Evolutionary conservation across 2,888 invertebrate genomes (phyloP), one percentile per base, ranked within the genome.

Genomic region (Agrotis segetum): DNA sequence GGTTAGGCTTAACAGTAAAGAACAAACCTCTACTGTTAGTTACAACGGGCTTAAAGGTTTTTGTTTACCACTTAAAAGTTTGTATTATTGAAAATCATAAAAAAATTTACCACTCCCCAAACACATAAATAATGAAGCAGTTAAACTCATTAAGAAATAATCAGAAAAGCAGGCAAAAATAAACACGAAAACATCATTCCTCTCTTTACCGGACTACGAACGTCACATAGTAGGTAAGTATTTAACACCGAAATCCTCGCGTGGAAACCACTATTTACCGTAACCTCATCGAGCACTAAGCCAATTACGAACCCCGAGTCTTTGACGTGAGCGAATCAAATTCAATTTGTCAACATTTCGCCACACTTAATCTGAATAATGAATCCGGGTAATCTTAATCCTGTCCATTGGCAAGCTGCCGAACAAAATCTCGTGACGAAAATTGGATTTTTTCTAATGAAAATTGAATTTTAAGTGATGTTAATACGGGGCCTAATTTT

Each of bases 261-360:
- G 63, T 62, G 68, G 72, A 71, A 59, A 73, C 70, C 79, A 81
- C 81, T 84, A 83, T 84, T 84, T 85, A 83, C 83, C 52, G 63
- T 72, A 82, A 83, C 79, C 84, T 81, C 78, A 78, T 79, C 80
- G 77, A 81, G 71, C 77, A 67, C 76, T 88, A 89, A 90, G 79
- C 85, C 87, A 88, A 91, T 90, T 88, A 87, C 68, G 65, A 61
- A 70, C 71, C 55, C 69, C 64, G 74, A 77, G 84, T 79, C 86
- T 85, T 86, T 89, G 89, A 91, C 85, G 85, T 85, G 85, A 85
- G 84, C 78, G 78, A 81, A 80, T 84, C 82, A 87, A 88, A 91
- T 91, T 89, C 83, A 88, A 92, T 92, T 90, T 89, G 85, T 90
- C 89, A 89, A 87, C 87, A 82, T 84, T 79, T 83, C 77, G 71